Evolutionary conservation across 2,888 invertebrate species (phyloP), one percentile per base, ranked within the genome.

Genomic region (Oligia fasciuncula): DNA sequence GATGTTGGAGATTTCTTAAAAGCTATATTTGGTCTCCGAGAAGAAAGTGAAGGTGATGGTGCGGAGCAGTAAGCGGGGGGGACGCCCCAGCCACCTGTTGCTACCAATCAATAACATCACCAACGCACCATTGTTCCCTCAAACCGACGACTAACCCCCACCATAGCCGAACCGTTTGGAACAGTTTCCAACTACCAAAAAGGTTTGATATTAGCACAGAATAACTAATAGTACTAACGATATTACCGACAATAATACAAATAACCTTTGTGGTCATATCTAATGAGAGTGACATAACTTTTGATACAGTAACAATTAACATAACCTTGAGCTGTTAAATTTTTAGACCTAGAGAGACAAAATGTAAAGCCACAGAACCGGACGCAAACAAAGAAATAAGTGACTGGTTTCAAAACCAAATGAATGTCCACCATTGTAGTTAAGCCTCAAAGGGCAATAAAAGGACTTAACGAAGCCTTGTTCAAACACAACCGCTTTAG

Each of bases 11-110:
- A 79, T 66, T 69, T 76, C 85, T 82, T 80, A 81, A 87, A 82
- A 77, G 79, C 81, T 84, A 79, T 84, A 84, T 80, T 76, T 83
- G 77, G 83, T 85, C 89, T 91, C 88, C 88, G 63, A 84, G 83
- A 93, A 93, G 94, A 92, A 94, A 94, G 93, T 93, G 93, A 94
- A 94, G 92, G 92, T 93, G 91, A 88, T 92, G 89, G 88, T 86
- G 88, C 80, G 90, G 90, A 88, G 92, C 87, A 80, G 82, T 70
- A 57, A 60, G 94, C 91, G 94, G 93, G 94, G 95, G 93, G 89
- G 93, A 91, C 94, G 92, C 95, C 96, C 94, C 93, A 94, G 87
- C 95, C 92, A 96, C 96, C 95, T 96, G 96, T 96, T 95, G 96
- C 92, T 91, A 89, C 91, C 94, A 96, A 96, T 96, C 96, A 96